Percentiles rank a stretch among this genome's conserved stretches.
Evolutionary conservation across 2,113 vertebrate genomes (phyloP).

Genomic region (Albula glossodonta): DNA sequence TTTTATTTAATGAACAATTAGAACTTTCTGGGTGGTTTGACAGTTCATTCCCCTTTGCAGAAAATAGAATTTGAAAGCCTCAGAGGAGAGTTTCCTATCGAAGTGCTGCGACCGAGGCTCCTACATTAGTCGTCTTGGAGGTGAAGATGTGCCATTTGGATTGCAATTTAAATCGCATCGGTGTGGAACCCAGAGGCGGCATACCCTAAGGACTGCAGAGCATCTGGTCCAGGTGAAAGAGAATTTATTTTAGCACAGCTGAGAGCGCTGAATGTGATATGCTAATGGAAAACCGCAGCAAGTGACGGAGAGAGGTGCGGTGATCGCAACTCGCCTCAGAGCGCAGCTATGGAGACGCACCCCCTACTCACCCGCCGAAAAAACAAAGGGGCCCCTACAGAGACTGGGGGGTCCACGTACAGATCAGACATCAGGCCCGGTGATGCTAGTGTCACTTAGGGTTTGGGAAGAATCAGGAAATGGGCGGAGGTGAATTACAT

Average conservation of each 20-base stretch:
- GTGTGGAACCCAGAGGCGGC: conserved; percentile 12
- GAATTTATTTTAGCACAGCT: conserved; percentile 52
- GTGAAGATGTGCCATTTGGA: conserved; percentile 50
- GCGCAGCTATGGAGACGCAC: too few species aligned
- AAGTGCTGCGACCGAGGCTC: neutral
- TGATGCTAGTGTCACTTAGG: too few species aligned
- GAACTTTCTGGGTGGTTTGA: conserved; percentile 14
- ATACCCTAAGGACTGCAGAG: conserved; percentile 39
- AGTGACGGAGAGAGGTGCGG: conserved; percentile 21
- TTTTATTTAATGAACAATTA: conserved; percentile 37
- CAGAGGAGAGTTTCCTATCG: conserved; percentile 12
- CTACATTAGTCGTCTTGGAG: neutral
- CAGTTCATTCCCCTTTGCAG: neutral
- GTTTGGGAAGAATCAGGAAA: neutral
- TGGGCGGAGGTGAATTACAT: neutral
- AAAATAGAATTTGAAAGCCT: neutral
- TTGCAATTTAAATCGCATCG: conserved; percentile 45
- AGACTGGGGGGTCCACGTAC: too few species aligned
- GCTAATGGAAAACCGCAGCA: conserved; percentile 41
- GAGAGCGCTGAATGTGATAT: conserved; percentile 43
- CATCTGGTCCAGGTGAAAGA: conserved; percentile 51
- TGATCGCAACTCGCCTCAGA: neutral
- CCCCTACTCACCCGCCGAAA: too few species aligned
- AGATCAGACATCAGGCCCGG: neutral
- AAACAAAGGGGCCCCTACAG: too few species aligned